Percentiles rank a stretch among this genome's conserved stretches.
These are phyloP conservation scores for Dynastes maya DNA, from an alignment of 2,888 invertebrate genomes.

Conservation along the genomic window DNA sequence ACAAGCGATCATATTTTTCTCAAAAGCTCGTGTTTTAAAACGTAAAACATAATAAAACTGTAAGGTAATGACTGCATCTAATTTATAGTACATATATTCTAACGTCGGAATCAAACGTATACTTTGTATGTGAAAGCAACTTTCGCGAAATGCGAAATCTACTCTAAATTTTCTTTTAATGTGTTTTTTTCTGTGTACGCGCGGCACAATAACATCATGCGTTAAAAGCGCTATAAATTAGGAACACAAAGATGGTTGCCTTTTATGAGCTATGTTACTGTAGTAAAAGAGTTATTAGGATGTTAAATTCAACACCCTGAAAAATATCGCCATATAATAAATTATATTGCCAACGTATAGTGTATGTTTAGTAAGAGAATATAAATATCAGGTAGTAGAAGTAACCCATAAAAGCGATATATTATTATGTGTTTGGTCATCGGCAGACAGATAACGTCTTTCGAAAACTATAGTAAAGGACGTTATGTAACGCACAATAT, in stretches of 20 bases:
- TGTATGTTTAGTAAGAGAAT: slow-evolving; percentile 49
- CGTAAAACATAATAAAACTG: neutral
- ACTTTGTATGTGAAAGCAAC: slow-evolving; percentile 6
- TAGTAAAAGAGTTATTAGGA: slow-evolving; percentile 59
- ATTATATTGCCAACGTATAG: slow-evolving; percentile 51
- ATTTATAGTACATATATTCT: slow-evolving; percentile 21
- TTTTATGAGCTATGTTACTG: slow-evolving; percentile 59
- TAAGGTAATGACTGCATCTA: slow-evolving; percentile 50
- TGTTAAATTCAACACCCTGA: slow-evolving; percentile 59
- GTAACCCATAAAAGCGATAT: slow-evolving; percentile 49
- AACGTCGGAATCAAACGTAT: slow-evolving; percentile 4
- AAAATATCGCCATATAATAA: slow-evolving; percentile 54
- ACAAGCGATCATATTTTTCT: no score
- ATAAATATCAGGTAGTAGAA: slow-evolving; percentile 49
- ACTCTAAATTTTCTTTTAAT: slow-evolving; percentile 29
- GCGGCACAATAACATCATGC: slow-evolving; percentile 53
- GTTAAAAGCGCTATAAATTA: slow-evolving; percentile 60
- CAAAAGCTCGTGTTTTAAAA: no score
- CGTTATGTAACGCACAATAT: slow-evolving; percentile 24
- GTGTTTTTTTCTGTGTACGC: slow-evolving; percentile 22
- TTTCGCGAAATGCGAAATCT: slow-evolving; percentile 20
- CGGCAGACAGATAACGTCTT: slow-evolving; percentile 24
- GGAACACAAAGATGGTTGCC: slow-evolving; percentile 58
- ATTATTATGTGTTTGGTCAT: slow-evolving; percentile 44
- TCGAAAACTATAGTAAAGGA: slow-evolving; percentile 19